Evolutionary conservation across 1,140 invertebrate genomes (phyloP).

Genomic region (Delia radicum): DNA sequence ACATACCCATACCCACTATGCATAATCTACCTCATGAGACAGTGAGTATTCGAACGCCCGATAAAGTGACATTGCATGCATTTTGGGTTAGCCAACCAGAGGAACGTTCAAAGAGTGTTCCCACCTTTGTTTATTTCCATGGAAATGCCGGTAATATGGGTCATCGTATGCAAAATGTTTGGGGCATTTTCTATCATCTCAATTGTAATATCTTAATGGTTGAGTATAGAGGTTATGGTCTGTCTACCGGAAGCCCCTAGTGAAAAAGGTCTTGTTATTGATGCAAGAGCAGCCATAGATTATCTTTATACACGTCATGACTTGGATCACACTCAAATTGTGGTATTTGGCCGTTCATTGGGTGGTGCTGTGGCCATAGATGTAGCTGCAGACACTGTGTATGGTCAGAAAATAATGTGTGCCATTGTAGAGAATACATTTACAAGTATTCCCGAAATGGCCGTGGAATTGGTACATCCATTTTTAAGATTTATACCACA

Average conservation of each 20-base stretch:
- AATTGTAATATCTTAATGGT: slow-evolving; percentile 86
- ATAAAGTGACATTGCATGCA: slow-evolving; percentile 81
- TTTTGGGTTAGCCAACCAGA: slow-evolving; percentile 82
- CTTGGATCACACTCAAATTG: slow-evolving; percentile 80
- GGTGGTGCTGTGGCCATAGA: slow-evolving; percentile 87
- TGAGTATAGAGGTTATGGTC: slow-evolving; percentile 92
- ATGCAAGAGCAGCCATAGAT: slow-evolving; percentile 84
- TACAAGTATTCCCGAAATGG: slow-evolving; percentile 91
- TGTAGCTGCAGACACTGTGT: slow-evolving; percentile 72
- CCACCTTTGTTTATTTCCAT: slow-evolving; percentile 89
- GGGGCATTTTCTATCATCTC: slow-evolving; percentile 76
- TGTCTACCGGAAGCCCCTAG: slow-evolving; percentile 84
- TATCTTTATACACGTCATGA: slow-evolving; percentile 78
- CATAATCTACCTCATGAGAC: slow-evolving; percentile 74
- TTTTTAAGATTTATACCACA: slow-evolving; percentile 72
- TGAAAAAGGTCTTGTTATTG: slow-evolving; percentile 83
- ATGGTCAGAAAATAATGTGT: slow-evolving; percentile 76
- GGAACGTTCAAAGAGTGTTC: slow-evolving; percentile 64
- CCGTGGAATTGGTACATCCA: slow-evolving; percentile 70
- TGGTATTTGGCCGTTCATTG: slow-evolving; percentile 91
- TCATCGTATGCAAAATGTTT: slow-evolving; percentile 78
- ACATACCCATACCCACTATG: slow-evolving; percentile 80
- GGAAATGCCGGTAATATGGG: slow-evolving; percentile 97
- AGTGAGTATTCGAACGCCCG: slow-evolving; percentile 73
- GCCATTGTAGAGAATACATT: slow-evolving; percentile 94